Percentiles rank a stretch among this genome's conserved stretches.
Conservation (phyloP, 2,113 vertebrate species). For the Orcinus orca region DNA sequence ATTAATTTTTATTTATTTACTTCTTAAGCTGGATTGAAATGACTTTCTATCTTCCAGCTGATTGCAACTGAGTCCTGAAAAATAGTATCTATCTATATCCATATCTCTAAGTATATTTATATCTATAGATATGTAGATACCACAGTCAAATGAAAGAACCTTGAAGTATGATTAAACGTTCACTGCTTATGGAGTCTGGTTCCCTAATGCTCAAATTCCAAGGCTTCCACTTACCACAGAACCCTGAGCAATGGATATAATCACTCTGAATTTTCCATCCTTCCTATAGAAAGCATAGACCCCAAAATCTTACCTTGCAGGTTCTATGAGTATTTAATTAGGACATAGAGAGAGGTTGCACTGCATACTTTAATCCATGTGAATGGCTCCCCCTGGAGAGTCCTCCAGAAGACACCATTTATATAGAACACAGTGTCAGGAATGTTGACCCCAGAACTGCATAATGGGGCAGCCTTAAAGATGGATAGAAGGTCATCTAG, state of each 20-base stretch:
- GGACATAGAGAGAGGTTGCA: rapidly evolving
- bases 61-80: background rate
- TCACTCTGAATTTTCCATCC: background rate
- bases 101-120: too few species aligned
- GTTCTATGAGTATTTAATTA: background rate
- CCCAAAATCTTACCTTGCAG: background rate
- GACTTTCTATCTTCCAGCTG: background rate
- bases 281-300: background rate
- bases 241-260: background rate
- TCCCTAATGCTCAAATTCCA: background rate
- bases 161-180: background rate
- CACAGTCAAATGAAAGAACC: background rate
- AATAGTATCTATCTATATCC: background rate
- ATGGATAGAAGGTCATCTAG: rapidly evolving
- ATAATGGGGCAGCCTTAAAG: background rate
- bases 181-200: background rate
- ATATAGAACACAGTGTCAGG: rapidly evolving
- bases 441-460: rapidly evolving
- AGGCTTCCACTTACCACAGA: background rate
- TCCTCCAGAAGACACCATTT: background rate
- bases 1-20: background rate
- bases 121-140: too few species aligned
- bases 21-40: background rate
- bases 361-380: background rate
- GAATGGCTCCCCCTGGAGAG: background rate